Percentiles rank a stretch among this genome's conserved stretches.
Evolutionary conservation across 2,113 vertebrate genomes (phyloP).

Genomic region (Pseudorhombus dupliciocellatus): DNA sequence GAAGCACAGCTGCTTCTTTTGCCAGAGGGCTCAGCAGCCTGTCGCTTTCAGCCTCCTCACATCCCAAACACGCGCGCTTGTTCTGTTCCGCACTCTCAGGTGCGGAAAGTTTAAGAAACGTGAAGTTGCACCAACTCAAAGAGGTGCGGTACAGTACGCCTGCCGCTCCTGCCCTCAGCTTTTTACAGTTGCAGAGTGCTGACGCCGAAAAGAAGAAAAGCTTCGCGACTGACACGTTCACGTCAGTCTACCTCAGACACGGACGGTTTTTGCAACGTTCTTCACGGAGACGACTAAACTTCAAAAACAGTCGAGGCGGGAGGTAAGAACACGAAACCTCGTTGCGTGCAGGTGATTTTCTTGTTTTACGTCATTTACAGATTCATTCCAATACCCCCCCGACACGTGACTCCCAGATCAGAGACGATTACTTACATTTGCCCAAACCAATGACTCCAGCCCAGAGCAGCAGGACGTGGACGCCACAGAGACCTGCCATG

Average conservation of each 20-base stretch:
- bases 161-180: conserved; percentile 48
- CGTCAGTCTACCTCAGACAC: conserved; percentile 26
- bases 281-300: conserved; percentile 15
- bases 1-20: conserved; percentile 55
- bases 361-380: conserved; percentile 19
- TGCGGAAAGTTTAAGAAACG: conserved; percentile 54
- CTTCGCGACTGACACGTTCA: conserved; percentile 36
- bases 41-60: conserved; percentile 49
- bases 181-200: conserved; percentile 17
- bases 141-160: conserved; percentile 29
- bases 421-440: conserved; percentile 73
- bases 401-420: not conserved
- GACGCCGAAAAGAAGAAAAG: conserved; percentile 25
- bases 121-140: conserved; percentile 55
- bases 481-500: conserved; percentile 85
- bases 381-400: not conserved
- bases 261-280: conserved; percentile 21
- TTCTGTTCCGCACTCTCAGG: conserved; percentile 33
- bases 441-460: conserved; percentile 72
- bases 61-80: conserved; percentile 29
- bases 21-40: conserved; percentile 54
- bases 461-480: conserved; percentile 82
- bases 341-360: not conserved
- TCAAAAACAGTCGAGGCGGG: conserved; percentile 9
- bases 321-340: conserved; percentile 21